Evolutionary conservation across 1,140 invertebrate genomes (phyloP), one percentile per base, ranked within the genome.

Genomic region (Neodiprion lecontei): DNA sequence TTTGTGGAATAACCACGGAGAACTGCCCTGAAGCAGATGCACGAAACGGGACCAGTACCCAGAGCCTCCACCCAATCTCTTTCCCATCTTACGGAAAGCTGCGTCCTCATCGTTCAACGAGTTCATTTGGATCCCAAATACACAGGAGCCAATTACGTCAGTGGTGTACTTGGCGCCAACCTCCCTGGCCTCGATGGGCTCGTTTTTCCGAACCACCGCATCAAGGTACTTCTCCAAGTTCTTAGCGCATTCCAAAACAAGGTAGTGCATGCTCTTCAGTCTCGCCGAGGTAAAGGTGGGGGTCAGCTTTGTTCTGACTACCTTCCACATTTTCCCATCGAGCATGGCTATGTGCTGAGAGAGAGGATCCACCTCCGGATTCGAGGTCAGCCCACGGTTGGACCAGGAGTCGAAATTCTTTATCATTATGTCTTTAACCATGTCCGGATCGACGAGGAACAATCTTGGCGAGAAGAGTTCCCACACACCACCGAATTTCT

Each of bases 111-210:
- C 86, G 71, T 86, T 82, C 14, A 92, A 87, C 10, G 91, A 88
- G 69, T 91, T 90, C 74, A 90, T 90, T 21, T 92, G 88, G 5
- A 93, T 86, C 0, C 92, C 92, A 80, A 93, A 93, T 9, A 90
- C 92, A 50, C 91, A 90, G 28, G 86, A 90, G 0, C 90, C 91
- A 21, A 93, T 92, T 0, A 92, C 89, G 82, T 93, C 92, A 67
- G 92, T 92, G 0, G 91, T 90, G 77, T 90, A 93, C 69, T 90
- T 88, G 0, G 89, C 89, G 67, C 90, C 88, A 2, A 91, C 79
- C 47, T 92, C 90, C 11, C 90, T 90, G 48, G 91, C 86, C 80
- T 90, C 89, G 11, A 89, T 80, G 0, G 83, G 50, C 17, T 85
- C 67, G 2, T 83, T 74, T 5, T 75, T 65, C 14, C 85, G 83